Conservation (phyloP, 2,888 invertebrate genomes). For the Cantharis rustica region DNA sequence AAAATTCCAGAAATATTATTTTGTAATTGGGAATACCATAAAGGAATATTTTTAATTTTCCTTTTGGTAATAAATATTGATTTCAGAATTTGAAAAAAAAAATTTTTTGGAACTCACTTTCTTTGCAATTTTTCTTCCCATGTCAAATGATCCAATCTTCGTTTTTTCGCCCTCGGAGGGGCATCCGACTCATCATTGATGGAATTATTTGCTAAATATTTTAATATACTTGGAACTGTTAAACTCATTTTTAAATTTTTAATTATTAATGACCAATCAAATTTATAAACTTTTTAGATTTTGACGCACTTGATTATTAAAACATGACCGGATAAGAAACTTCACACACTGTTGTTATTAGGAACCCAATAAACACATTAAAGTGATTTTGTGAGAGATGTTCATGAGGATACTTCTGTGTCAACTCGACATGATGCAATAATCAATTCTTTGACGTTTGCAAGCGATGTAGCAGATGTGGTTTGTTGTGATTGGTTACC, state of each 20-base stretch:
- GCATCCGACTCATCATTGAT: conserved; percentile 40
- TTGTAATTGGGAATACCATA: neutral
- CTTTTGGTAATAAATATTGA: too few relatives aligned
- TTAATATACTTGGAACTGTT: conserved; percentile 45
- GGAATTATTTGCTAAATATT: conserved; percentile 43
- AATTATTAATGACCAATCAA: neutral
- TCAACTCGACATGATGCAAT: conserved; percentile 12
- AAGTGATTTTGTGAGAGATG: neutral
- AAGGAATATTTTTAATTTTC: too few relatives aligned
- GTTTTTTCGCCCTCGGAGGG: conserved; percentile 63
- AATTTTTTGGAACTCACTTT: conserved; percentile 66
- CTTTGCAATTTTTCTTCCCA: conserved; percentile 88
- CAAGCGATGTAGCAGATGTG: neutral
- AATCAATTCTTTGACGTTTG: conserved; percentile 10
- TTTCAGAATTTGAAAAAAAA: neutral
- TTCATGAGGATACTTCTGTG: neutral
- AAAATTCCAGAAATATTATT: neutral
- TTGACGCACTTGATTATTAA: neutral
- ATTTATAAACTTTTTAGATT: neutral
- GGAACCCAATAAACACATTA: neutral
- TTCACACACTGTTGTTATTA: neutral
- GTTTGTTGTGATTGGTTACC: conserved; percentile 7
- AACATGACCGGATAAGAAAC: neutral
- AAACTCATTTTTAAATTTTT: conserved; percentile 31
- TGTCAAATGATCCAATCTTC: conserved; percentile 80